Conservation (phyloP, 2,113 vertebrate genomes). For the Probosciger aterrimus region DNA sequence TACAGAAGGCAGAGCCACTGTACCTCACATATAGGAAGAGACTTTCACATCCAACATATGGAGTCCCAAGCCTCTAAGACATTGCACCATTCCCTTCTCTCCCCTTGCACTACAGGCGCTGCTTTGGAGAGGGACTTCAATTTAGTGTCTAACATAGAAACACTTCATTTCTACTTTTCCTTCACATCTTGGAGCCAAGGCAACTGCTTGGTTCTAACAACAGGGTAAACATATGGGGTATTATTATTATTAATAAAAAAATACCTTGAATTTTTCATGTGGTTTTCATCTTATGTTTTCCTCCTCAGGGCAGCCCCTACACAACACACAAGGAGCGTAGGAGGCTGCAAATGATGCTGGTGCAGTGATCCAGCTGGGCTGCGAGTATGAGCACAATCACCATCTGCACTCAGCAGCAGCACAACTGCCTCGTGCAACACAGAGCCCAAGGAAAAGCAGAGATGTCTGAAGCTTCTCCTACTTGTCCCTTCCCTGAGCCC, state of each 20-base stretch:
- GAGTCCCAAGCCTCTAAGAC: not conserved
- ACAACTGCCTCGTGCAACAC: not conserved
- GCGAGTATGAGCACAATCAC: not conserved
- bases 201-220: not conserved
- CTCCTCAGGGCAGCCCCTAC: not conserved
- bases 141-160: not conserved
- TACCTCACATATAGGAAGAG: not conserved
- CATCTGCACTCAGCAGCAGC: not conserved
- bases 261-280: conserved; percentile 40
- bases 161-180: not conserved
- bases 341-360: not conserved
- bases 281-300: not conserved
- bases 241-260: conserved; percentile 1
- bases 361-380: not conserved
- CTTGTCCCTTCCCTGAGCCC: not conserved
- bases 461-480: not conserved
- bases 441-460: accelerated
- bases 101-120: not conserved
- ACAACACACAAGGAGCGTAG: not conserved
- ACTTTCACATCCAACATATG: accelerated
- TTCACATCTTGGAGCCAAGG: not conserved
- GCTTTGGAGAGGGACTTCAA: not conserved
- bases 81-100: not conserved
- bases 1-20: not conserved
- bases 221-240: not conserved